phyloP scores from a whole-genome alignment of 53 echinoderm and acorn worm species.

The Paracentrotus lividus region DNA sequence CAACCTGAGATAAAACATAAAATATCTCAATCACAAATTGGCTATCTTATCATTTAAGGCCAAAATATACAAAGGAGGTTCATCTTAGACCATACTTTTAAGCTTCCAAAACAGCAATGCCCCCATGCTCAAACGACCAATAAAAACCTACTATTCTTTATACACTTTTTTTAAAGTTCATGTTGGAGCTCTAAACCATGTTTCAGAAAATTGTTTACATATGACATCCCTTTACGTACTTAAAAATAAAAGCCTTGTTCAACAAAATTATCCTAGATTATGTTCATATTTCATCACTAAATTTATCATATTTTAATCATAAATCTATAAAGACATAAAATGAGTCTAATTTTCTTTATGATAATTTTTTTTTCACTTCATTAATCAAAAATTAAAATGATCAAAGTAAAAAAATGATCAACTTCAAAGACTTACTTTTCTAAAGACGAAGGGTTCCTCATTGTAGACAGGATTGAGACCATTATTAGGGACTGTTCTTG shows the following conservation, averaged over 20 bases:
- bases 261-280: no score
- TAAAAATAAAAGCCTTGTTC: no score
- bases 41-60: neutral
- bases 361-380: neutral
- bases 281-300: neutral
- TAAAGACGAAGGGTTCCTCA: constrained; percentile 96
- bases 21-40: neutral
- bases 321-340: no score
- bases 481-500: constrained; percentile 94
- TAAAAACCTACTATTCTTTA: no score
- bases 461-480: constrained; percentile 98
- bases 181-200: no score
- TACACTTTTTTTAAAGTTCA: no score
- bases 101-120: no score
- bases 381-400: neutral
- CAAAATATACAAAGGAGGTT: neutral
- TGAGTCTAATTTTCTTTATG: neutral
- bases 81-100: no score
- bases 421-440: constrained; percentile 79
- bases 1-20: constrained; percentile 78
- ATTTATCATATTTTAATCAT: neutral
- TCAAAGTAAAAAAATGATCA: no score
- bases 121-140: no score
- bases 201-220: no score
- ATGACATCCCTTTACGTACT: no score